phyloP scores from a whole-genome alignment of 2,797 vertebrate genomes.

The Salmo trutta region DNA sequence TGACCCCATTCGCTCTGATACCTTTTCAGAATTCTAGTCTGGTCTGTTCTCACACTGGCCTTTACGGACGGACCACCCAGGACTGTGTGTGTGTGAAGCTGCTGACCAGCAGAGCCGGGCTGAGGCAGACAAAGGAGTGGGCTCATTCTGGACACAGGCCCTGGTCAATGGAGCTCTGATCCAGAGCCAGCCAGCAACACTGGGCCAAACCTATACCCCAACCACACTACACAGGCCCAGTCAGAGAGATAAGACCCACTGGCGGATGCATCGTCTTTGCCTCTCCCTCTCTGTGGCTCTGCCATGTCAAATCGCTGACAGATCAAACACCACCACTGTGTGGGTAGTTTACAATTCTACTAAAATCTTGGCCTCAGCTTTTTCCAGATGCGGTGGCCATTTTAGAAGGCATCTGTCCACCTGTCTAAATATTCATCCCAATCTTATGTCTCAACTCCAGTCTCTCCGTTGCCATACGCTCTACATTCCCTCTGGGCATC shows the following conservation, averaged over 20 bases:
- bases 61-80: constrained; percentile 47
- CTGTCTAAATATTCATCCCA: neutral
- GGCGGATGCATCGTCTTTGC: constrained; percentile 44
- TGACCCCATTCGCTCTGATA: neutral
- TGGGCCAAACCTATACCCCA: constrained; percentile 30
- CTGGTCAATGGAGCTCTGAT: constrained; percentile 42
- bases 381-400: constrained; percentile 43
- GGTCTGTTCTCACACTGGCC: constrained; percentile 28
- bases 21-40: constrained; percentile 8
- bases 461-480: neutral
- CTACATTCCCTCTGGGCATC: neutral
- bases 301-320: neutral
- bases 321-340: constrained; percentile 45
- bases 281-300: constrained; percentile 33
- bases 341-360: constrained; percentile 45
- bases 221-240: neutral
- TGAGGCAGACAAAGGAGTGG: constrained; percentile 27
- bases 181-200: constrained; percentile 40
- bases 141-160: constrained; percentile 25
- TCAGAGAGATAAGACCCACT: constrained; percentile 31
- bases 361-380: constrained; percentile 16
- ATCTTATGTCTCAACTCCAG: neutral
- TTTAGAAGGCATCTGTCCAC: constrained; percentile 25
- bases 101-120: constrained; percentile 35
- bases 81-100: constrained; percentile 29